Conservation (phyloP, 2,888 invertebrate species). For the Lymantria dispar region DNA sequence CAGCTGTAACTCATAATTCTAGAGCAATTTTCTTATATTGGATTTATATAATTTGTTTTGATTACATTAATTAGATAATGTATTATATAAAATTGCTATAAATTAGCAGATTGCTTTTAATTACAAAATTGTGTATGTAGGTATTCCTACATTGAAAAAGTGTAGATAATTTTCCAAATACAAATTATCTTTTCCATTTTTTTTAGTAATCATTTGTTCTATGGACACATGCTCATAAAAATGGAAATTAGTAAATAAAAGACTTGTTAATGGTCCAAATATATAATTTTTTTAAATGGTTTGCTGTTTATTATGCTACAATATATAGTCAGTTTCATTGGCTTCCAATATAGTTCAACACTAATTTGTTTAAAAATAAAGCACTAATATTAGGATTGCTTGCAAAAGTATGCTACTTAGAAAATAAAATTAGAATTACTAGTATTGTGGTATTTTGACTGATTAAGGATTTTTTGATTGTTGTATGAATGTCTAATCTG, state of each 20-base stretch:
- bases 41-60: no score
- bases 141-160: no score
- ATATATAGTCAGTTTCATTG: slow-evolving; percentile 45
- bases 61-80: no score
- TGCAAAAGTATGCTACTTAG: slow-evolving; percentile 69
- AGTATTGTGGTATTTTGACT: slow-evolving; percentile 72
- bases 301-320: slow-evolving; percentile 16
- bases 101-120: no score
- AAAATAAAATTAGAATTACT: slow-evolving; percentile 52
- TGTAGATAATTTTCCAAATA: no score
- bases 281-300: slow-evolving; percentile 46
- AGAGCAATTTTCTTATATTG: no score
- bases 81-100: no score
- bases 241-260: slow-evolving; percentile 39
- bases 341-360: slow-evolving; percentile 58
- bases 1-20: no score
- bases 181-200: slow-evolving; percentile 19
- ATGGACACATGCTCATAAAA: slow-evolving; percentile 20
- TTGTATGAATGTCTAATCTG: slow-evolving; percentile 65
- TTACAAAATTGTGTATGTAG: no score
- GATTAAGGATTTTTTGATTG: slow-evolving; percentile 73
- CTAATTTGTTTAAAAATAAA: slow-evolving; percentile 53
- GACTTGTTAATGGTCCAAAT: slow-evolving; percentile 76
- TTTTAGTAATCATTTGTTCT: background rate
- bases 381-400: slow-evolving; percentile 75